These are phyloP conservation scores for Phataginus tetradactyla DNA, from an alignment of 2,797 vertebrate genomes.

Conservation along the genomic window DNA sequence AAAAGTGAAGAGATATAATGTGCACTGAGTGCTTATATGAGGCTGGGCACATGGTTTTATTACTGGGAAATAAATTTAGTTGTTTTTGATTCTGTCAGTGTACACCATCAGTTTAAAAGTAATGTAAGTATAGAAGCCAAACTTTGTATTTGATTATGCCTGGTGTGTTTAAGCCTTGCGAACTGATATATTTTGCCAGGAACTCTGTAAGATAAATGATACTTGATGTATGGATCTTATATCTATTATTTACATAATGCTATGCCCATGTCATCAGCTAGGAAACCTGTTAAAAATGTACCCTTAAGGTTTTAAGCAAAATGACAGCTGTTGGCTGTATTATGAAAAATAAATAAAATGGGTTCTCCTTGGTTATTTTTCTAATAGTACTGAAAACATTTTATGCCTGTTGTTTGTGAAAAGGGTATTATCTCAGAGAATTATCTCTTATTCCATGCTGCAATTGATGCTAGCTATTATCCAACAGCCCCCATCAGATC, in stretches of 20 bases:
- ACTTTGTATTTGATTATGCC: not conserved
- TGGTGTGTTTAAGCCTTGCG: not conserved
- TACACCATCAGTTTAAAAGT: not conserved
- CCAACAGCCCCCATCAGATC: not conserved
- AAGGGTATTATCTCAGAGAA: not conserved
- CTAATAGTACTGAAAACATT: not conserved
- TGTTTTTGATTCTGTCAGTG: not conserved
- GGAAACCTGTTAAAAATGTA: not conserved
- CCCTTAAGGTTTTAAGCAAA: not conserved
- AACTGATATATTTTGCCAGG: not conserved
- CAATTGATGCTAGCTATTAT: not conserved
- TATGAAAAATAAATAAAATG: not conserved
- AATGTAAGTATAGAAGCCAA: not conserved
- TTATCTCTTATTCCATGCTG: not conserved
- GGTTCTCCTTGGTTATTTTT: not conserved
- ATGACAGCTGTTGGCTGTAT: not conserved
- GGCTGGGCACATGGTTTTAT: not conserved
- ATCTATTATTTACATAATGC: not conserved
- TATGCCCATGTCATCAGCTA: not conserved
- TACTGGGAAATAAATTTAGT: not conserved
- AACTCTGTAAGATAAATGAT: not conserved
- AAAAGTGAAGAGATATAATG: not conserved
- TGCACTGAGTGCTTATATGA: not conserved
- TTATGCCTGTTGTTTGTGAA: not conserved
- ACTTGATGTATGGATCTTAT: not conserved